Percentiles rank a stretch among this genome's conserved stretches.
Conservation (phyloP, 2,888 invertebrate genomes). For the Coleophora deauratella region DNA sequence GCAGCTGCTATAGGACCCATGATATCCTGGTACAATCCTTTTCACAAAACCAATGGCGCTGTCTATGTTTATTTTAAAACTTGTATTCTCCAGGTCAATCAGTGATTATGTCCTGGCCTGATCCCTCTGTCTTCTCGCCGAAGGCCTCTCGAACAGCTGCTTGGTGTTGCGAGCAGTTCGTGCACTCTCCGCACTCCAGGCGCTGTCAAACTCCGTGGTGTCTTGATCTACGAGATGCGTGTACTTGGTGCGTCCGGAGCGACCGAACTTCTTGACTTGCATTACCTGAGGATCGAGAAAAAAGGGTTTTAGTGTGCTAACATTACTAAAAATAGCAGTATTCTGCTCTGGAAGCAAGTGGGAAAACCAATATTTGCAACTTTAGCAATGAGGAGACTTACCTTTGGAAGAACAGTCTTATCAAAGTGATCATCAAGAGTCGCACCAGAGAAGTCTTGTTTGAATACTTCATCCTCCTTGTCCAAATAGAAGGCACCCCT, state of each 20-base stretch:
- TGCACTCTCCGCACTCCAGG: constrained; percentile 93
- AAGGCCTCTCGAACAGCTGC: constrained; percentile 92
- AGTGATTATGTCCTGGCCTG: too few species aligned
- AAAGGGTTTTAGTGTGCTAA: background rate
- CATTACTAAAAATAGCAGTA: too few species aligned
- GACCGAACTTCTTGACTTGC: constrained; percentile 99
- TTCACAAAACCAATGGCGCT: too few species aligned
- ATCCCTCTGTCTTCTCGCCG: constrained; percentile 42
- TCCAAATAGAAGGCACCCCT: constrained; percentile 98
- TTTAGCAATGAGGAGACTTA: too few species aligned
- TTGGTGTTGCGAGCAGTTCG: constrained; percentile 86
- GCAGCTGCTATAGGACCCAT: constrained; percentile 94
- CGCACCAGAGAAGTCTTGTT: constrained; percentile 94
- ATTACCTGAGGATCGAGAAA: constrained; percentile 78
- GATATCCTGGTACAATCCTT: constrained; percentile 86
- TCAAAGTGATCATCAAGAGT: constrained; percentile 99
- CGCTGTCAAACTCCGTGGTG: constrained; percentile 97
- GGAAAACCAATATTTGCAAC: too few species aligned
- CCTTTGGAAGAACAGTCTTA: constrained; percentile 97
- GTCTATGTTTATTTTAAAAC: too few species aligned
- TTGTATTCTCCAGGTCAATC: too few species aligned
- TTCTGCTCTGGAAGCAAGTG: too few species aligned
- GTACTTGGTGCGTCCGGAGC: constrained; percentile 98
- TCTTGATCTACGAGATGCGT: constrained; percentile 99
- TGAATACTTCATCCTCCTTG: constrained; percentile 91